These are phyloP conservation scores for Pararge aegeria DNA, from an alignment of 1,140 invertebrate species.

Conservation along the genomic window DNA sequence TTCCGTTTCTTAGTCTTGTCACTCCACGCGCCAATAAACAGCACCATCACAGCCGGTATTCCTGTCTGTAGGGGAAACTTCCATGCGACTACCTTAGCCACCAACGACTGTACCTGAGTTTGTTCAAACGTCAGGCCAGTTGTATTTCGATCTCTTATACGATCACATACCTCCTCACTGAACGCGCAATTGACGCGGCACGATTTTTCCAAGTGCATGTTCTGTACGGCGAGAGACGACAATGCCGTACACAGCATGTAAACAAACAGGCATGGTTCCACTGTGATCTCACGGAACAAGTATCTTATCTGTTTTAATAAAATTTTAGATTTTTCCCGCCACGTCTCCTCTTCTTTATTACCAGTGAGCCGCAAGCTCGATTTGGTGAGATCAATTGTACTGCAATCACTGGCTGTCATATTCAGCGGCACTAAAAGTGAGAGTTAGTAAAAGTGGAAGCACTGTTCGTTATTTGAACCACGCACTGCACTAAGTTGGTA, in stretches of 20 bases:
- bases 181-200: constrained; percentile 83
- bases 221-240: constrained; percentile 66
- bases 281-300: constrained; percentile 58
- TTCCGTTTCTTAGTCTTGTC: constrained; percentile 84
- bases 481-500: constrained; percentile 45
- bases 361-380: constrained; percentile 61
- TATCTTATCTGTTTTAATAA: constrained; percentile 53
- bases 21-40: constrained; percentile 84
- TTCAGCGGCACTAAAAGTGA: constrained; percentile 51
- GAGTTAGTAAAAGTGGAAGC: constrained; percentile 59
- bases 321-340: constrained; percentile 56
- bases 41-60: constrained; percentile 81
- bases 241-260: constrained; percentile 68
- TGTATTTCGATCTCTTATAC: constrained; percentile 75
- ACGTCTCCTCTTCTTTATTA: constrained; percentile 38
- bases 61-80: constrained; percentile 76
- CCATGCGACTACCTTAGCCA: constrained; percentile 80
- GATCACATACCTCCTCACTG: constrained; percentile 80
- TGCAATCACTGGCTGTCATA: constrained; percentile 53
- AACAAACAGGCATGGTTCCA: constrained; percentile 68
- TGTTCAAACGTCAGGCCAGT: constrained; percentile 68
- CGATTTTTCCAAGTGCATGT: constrained; percentile 78
- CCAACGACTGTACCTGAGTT: constrained; percentile 80
- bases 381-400: constrained; percentile 54
- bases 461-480: constrained; percentile 45